Evolutionary conservation across 1,140 invertebrate species (phyloP), one percentile per base, ranked within the genome.

Genomic region (Doryteuthis pealeii): DNA sequence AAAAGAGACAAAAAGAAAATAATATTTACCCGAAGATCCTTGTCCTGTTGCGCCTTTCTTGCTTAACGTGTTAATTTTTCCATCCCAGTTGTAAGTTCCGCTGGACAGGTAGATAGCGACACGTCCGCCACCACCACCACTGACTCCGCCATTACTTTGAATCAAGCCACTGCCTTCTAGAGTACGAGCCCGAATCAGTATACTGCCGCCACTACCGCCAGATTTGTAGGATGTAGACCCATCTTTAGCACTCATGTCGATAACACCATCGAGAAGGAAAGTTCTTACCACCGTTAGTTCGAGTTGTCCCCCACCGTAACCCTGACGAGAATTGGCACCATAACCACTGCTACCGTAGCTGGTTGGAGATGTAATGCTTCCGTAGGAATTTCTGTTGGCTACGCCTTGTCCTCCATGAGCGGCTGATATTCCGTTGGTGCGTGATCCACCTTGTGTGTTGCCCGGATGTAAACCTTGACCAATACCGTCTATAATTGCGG

Each of bases 301-400:
- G 31, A 84, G 70, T 72, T 84, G 83, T 22, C 81, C 82, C 45
- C 83, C 83, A 65, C 83, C 83, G 30, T 77, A 45, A 14, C 81
- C 81, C n/a, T 49, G 43, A 18, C 49, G 40, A 6, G 65, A 26
- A 40, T 75, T 74, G 8, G 79, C 79, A 62, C 77, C 75, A 68
- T 74, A 76, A 30, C 81, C 83, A 78, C 76, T 83, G 65, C 83
- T 82, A 26, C 83, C 83, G 72, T 83, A 83, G 2, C 62, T 65
- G 26, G 66, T 78, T 15, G 83, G 83, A 15, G 32, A n/a, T 6
- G 72, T 70, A n/a, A 83, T 79, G 68, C 58, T 77, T 14, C 83
- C 83, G 74, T 83, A 83, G 1, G 76, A 69, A 45, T 58, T 33
- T 31, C 67, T 66, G 3, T 76, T 70, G 65, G 78, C 80, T 28